These are phyloP conservation scores for Rhysida immarginata DNA, from an alignment of 1,140 invertebrate species.

Conservation along the genomic window DNA sequence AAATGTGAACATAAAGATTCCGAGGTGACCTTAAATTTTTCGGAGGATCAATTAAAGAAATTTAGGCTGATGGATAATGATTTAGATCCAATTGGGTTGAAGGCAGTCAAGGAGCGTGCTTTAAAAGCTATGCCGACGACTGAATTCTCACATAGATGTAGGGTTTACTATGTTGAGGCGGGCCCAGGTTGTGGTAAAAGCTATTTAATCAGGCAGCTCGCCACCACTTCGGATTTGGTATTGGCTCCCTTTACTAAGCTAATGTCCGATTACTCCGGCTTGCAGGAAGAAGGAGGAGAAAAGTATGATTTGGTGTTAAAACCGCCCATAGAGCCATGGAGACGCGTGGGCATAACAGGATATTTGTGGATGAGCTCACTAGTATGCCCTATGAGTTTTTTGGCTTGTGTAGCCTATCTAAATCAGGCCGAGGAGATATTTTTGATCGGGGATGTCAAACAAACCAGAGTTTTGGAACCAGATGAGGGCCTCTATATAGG, in stretches of 20 bases:
- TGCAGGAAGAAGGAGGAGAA: not conserved
- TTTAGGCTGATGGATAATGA: not conserved
- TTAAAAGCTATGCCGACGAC: not conserved
- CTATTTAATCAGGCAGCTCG: not conserved
- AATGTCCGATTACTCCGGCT: not conserved
- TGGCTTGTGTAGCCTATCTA: not conserved
- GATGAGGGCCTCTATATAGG: not conserved
- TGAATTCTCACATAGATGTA: not conserved
- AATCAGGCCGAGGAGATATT: not conserved
- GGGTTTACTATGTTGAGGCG: not conserved
- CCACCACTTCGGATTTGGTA: not conserved
- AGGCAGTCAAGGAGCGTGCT: not conserved
- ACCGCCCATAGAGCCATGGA: not conserved
- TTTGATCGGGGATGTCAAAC: not conserved
- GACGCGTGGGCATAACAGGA: not conserved
- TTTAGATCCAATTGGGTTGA: not conserved
- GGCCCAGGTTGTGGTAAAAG: not conserved
- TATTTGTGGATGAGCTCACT: not conserved
- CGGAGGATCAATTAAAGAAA: not conserved
- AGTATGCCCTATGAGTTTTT: not conserved
- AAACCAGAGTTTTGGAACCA: not conserved
- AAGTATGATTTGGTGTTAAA: not conserved
- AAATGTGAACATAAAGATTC: not conserved
- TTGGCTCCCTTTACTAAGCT: not conserved
- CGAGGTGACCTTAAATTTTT: not conserved